Evolutionary conservation across 2,797 vertebrate species (phyloP).

Genomic region (Meriones psammophilus): DNA sequence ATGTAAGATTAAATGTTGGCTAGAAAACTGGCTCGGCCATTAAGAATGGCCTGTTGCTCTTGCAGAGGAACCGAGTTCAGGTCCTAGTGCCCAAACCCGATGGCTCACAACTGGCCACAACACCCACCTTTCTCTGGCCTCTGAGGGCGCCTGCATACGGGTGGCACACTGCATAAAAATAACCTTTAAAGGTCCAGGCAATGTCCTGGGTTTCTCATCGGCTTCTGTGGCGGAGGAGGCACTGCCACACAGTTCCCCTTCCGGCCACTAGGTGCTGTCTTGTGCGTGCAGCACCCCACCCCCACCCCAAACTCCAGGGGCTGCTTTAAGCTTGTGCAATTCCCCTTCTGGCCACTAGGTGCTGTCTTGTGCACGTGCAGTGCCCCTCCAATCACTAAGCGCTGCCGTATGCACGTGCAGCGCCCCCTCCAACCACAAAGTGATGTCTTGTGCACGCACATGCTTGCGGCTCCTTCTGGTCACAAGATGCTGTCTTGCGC

Average conservation of each 20-base stretch:
- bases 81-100: not conserved
- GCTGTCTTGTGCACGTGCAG: not conserved
- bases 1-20: not conserved
- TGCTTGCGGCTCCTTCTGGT: not conserved
- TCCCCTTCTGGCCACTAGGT: not conserved
- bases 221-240: not conserved
- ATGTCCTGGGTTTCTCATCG: not conserved
- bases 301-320: fast-evolving
- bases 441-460: fast-evolving
- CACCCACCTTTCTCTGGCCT: not conserved
- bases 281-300: not conserved
- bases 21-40: not conserved
- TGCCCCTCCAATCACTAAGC: not conserved
- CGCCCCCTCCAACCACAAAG: not conserved
- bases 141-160: not conserved
- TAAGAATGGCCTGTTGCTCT: not conserved
- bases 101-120: not conserved
- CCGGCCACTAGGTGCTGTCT: not conserved
- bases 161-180: not conserved
- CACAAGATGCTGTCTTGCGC: not conserved
- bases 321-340: not conserved
- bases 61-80: not conserved
- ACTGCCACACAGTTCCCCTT: not conserved
- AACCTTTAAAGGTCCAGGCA: not conserved
- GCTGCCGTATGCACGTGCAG: not conserved